Conservation (phyloP, 2,113 vertebrate species). For the Perca flavescens region DNA sequence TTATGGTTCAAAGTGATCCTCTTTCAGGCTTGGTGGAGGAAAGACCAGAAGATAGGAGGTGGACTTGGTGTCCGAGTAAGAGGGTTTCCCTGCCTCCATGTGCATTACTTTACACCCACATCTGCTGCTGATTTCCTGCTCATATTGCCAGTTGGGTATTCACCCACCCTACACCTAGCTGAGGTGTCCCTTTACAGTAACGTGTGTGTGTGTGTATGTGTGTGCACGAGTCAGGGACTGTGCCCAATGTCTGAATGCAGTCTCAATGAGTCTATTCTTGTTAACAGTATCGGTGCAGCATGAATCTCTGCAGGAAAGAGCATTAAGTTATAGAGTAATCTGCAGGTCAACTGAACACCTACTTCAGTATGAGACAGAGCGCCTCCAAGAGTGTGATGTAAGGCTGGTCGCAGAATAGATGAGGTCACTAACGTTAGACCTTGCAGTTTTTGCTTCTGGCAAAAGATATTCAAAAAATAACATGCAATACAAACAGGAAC, state of each 20-base stretch:
- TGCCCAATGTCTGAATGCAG: constrained; percentile 15
- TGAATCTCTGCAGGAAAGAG: constrained; percentile 31
- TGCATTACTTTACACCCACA: constrained; percentile 67
- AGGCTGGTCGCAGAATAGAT: constrained; percentile 46
- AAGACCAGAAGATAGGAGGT: constrained; percentile 43
- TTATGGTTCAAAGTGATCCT: constrained; percentile 37
- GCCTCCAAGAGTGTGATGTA: constrained; percentile 52
- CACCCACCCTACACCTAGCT: constrained; percentile 40
- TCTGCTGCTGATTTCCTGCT: constrained; percentile 79
- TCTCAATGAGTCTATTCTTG: constrained; percentile 40
- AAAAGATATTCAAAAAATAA: constrained; percentile 54
- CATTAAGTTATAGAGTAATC: constrained; percentile 51
- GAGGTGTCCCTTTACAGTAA: constrained; percentile 37
- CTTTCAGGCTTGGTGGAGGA: constrained; percentile 37
- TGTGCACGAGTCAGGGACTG: constrained; percentile 20
- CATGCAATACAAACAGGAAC: constrained; percentile 38
- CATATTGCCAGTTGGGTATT: constrained; percentile 65
- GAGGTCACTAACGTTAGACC: constrained; percentile 60
- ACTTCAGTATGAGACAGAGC: constrained; percentile 52
- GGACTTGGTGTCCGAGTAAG: constrained; percentile 36
- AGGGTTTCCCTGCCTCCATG: constrained; percentile 52
- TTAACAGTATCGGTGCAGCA: constrained; percentile 48
- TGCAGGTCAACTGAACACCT: constrained; percentile 50
- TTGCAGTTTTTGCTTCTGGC: constrained; percentile 31
- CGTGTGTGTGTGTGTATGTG: neutral